Evolutionary conservation across 2,113 vertebrate genomes (phyloP), one percentile per base, ranked within the genome.

Genomic region (Brienomyrus brachyistius): DNA sequence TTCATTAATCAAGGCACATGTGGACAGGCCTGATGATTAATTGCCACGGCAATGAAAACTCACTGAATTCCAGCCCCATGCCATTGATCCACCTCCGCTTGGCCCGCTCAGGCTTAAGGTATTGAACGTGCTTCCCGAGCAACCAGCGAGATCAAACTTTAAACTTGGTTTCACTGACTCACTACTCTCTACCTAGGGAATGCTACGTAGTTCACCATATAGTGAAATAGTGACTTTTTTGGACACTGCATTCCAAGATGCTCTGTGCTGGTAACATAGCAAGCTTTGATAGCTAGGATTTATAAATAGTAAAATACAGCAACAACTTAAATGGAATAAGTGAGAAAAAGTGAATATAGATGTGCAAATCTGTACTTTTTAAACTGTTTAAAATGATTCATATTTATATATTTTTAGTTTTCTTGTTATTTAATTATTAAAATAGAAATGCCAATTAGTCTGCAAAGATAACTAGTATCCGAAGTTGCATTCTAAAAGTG

Each of bases 1-100:
- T 84, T 84, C 43, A 84, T 47, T 84, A 47, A 84, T 84, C 45
- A 84, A 48, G 45, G 23, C 45, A 84, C 45, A 48, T 84, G 74
- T 80, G 35, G 74, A 80, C 74, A 80, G 15, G 74, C 13, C 74
- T 80, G 74, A 80, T 80, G 74, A 80, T 80, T 80, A 80, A 80
- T 80, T 80, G 35, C 74, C 35, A 80, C 5, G 15, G 74, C 74
- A 80, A 17, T 84, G 82, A 48, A 84, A 84, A 48, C 43, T 84
- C 45, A 48, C 82, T 47, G 82, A 84, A 84, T 84, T 47, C 10
- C 82, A 84, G 82, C 82, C 45, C n/a, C 45, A 45, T 47, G 82
- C 45, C 21, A 82, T 45, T 82, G 43, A 45, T 40, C 19, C 35
- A 47, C 45, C 48, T 45, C 82, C 7, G 23, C 43, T 84, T 13